These are phyloP conservation scores for Tylochromis polylepis DNA, from an alignment of 2,113 vertebrate genomes.

Conservation along the genomic window DNA sequence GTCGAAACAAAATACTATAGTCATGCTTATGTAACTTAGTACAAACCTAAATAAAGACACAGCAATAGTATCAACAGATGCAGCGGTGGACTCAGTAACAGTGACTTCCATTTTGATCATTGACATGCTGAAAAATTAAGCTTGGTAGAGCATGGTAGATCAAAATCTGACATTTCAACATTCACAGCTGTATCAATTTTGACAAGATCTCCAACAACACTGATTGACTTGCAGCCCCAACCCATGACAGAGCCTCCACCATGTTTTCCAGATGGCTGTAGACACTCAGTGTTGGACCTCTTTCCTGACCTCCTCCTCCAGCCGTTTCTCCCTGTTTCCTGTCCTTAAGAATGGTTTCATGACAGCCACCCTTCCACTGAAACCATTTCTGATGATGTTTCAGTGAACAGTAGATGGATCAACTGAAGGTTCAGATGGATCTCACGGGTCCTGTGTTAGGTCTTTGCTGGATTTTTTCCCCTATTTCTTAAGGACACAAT, in stretches of 20 bases:
- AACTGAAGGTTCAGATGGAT: not conserved
- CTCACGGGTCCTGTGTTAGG: not conserved
- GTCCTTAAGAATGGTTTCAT: not conserved
- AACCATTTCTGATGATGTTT: not conserved
- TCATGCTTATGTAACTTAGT: not conserved
- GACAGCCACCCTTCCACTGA: not conserved
- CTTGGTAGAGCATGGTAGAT: not conserved
- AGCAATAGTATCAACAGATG: not conserved
- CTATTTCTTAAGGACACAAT: no score
- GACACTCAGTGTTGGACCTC: not conserved
- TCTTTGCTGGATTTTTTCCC: not conserved
- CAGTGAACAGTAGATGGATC: not conserved
- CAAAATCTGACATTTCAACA: not conserved
- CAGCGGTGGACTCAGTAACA: not conserved
- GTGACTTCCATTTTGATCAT: not conserved
- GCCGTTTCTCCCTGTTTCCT: not conserved
- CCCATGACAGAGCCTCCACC: not conserved
- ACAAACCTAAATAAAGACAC: not conserved
- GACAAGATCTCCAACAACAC: not conserved
- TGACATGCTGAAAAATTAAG: not conserved
- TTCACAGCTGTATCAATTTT: not conserved
- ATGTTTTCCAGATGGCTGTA: not conserved
- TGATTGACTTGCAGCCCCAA: not conserved
- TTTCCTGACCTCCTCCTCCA: not conserved
- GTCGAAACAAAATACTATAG: not conserved